Evolutionary conservation across 2,797 vertebrate genomes (phyloP), one percentile per base, ranked within the genome.

Genomic region (Novumbra hubbsi): DNA sequence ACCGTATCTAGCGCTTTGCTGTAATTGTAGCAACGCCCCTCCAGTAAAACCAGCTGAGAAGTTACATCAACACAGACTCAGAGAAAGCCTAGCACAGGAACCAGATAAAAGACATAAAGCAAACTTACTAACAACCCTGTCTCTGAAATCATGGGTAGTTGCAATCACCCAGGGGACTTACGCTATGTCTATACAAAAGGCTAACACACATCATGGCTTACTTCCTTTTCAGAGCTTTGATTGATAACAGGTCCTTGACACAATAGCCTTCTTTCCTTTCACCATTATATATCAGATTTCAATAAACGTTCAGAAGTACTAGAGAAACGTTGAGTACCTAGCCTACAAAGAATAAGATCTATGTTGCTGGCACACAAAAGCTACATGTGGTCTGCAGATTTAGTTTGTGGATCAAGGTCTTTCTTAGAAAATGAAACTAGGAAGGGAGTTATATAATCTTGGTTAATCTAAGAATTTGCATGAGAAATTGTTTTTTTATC

Each of bases 1-100:
- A n/a, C n/a, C n/a, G n/a, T n/a, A n/a, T n/a, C n/a, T n/a, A 41
- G 30, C 24, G 12, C 11, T 19, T 45, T 72, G 30, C 3, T 69
- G 41, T 69, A 21, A 38, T 24, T 57, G n/a, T 28, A 55, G n/a
- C 19, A 55, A n/a, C 7, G 52, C 52, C 19, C 52, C 68, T 73
- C 48, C n/a, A 64, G 62, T 62, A 38, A 72, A 50, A 55, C 69
- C 76, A 81, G 80, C 76, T 81, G 76, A 60, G 28, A 32, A 34
- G 41, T 81, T 75, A 52, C 65, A 27, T 76, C 69, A 76, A 52
- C 9, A n/a, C 5, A 48, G 52, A 55, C 21, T 55, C 52, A 55
- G 19, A 55, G 48, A 68, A 62, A 41, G 50, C 17, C 14, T 50
- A 17, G 21, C 8, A 41, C 64, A 52, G 68, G 52, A 19, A 21